Conservation (phyloP, 2,797 vertebrate species). For the Pristis pectinata region DNA sequence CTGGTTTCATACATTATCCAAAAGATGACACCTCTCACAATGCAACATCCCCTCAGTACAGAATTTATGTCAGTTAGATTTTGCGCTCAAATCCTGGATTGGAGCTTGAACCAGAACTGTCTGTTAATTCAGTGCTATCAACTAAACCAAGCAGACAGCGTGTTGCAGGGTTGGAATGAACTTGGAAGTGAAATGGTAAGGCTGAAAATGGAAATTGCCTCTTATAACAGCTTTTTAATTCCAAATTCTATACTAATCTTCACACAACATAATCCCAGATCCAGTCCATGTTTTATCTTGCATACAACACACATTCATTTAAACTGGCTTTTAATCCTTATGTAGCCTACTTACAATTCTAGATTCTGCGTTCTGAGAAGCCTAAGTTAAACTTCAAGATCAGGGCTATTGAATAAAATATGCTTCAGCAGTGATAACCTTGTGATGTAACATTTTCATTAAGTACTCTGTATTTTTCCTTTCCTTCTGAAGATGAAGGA, state of each 20-base stretch:
- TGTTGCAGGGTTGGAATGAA: not conserved
- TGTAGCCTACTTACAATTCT: too few relatives aligned
- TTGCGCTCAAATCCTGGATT: not conserved
- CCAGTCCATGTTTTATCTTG: not conserved
- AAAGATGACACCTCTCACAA: not conserved
- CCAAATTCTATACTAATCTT: not conserved
- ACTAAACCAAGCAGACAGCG: not conserved
- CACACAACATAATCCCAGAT: not conserved
- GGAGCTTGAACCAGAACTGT: not conserved
- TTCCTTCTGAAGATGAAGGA: conserved; percentile 62
- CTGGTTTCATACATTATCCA: not conserved
- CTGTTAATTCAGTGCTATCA: not conserved
- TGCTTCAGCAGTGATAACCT: not conserved
- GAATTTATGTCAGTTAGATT: not conserved
- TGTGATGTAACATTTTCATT: not conserved
- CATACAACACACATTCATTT: not conserved
- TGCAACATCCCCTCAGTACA: not conserved
- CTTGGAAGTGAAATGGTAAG: not conserved
- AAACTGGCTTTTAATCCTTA: not conserved
- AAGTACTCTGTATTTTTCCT: conserved; percentile 28
- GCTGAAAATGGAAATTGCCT: not conserved
- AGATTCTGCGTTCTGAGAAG: not conserved
- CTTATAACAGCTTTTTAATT: not conserved
- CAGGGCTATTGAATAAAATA: not conserved
- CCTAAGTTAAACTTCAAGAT: not conserved